These are phyloP conservation scores for Serranus cabrilla DNA, from an alignment of 2,797 vertebrate genomes.

Conservation along the genomic window DNA sequence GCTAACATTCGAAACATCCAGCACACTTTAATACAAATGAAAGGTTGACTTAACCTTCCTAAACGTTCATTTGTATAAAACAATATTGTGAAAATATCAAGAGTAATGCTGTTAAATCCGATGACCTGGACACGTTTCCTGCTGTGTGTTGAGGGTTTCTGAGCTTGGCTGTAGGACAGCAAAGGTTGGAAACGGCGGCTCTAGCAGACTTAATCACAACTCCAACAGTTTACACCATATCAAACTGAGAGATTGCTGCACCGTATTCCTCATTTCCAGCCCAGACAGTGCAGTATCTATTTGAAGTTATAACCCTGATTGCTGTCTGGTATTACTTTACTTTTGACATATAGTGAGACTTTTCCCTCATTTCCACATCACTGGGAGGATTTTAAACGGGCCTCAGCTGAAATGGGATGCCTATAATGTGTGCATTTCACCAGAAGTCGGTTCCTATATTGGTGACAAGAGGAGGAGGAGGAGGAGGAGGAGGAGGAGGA, in stretches of 20 bases:
- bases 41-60: too few relatives aligned
- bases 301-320: conserved; percentile 7
- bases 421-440: conserved; percentile 30
- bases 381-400: conserved; percentile 12
- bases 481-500: conserved; percentile 6
- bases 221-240: neutral
- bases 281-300: conserved; percentile 2
- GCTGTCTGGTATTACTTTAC: conserved; percentile 21
- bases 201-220: neutral
- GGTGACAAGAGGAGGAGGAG: conserved; percentile 31
- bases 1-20: too few relatives aligned
- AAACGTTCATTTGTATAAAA: too few relatives aligned
- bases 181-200: neutral
- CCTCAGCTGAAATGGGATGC: conserved; percentile 26
- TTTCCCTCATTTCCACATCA: conserved; percentile 13
- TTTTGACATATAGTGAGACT: conserved; percentile 13
- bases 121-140: too few relatives aligned
- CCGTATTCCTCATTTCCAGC: conserved; percentile 9
- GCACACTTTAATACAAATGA: too few relatives aligned
- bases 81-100: too few relatives aligned
- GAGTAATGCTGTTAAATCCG: too few relatives aligned
- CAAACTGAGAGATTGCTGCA: conserved; percentile 4
- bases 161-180: too few relatives aligned
- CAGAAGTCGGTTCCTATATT: conserved; percentile 26
- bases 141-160: too few relatives aligned